phyloP scores from a whole-genome alignment of 1,140 invertebrate species.

The Tyrophagus putrescentiae region DNA sequence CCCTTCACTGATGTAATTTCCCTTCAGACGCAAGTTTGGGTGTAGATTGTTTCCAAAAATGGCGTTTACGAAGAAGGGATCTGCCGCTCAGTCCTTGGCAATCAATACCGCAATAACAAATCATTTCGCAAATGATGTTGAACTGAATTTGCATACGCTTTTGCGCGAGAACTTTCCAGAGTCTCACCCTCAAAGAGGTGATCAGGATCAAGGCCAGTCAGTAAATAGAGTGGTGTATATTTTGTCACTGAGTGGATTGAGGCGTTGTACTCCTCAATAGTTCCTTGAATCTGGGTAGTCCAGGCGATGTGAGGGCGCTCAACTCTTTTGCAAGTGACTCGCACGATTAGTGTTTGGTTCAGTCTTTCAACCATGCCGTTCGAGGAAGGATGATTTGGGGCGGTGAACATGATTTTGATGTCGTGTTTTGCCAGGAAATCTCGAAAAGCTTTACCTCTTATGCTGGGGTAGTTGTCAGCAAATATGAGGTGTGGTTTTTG shows the following conservation, averaged over 20 bases:
- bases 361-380: constrained; percentile 20
- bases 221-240: neutral
- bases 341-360: constrained; percentile 4
- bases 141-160: neutral
- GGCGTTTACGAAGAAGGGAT: no score
- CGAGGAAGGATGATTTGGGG: neutral
- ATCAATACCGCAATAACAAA: no score
- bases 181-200: neutral
- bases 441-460: neutral
- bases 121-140: neutral
- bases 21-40: no score
- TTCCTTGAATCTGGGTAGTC: neutral
- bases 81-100: no score
- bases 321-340: constrained; percentile 19
- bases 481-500: constrained; percentile 8
- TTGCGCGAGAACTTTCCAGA: neutral
- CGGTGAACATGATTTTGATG: constrained; percentile 5
- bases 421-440: neutral
- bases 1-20: no score
- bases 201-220: neutral
- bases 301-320: constrained; percentile 2
- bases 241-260: constrained; percentile 2
- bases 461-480: neutral
- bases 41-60: no score
- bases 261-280: constrained; percentile 4